These are phyloP conservation scores for Ormyrus labotus DNA, from an alignment of 2,888 invertebrate genomes.

Conservation along the genomic window DNA sequence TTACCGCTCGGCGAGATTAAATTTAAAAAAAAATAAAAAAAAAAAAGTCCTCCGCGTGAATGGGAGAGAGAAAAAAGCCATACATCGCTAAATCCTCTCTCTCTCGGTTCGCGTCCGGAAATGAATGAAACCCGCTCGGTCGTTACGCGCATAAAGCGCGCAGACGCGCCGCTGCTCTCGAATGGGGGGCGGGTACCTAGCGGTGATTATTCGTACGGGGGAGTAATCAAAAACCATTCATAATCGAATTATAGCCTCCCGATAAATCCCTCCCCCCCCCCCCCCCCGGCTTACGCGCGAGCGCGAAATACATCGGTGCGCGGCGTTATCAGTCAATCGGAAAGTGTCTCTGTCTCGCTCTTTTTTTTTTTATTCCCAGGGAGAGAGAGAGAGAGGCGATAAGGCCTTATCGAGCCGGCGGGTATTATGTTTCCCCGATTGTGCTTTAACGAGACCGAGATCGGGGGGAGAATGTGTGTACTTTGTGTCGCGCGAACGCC, in stretches of 20 bases:
- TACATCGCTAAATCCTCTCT: no score
- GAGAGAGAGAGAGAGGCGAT: conserved; percentile 17
- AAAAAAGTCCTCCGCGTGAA: no score
- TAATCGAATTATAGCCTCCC: conserved; percentile 20
- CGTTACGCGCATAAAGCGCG: neutral
- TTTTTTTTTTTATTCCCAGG: conserved; percentile 8
- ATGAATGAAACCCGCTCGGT: no score
- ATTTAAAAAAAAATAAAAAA: no score
- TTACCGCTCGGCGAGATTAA: no score
- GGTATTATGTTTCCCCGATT: conserved; percentile 46
- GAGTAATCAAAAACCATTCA: conserved; percentile 21
- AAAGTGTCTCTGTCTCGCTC: neutral
- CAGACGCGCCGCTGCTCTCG: neutral
- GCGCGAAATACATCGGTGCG: neutral
- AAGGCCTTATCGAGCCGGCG: conserved; percentile 46
- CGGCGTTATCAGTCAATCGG: neutral
- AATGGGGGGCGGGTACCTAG: no score
- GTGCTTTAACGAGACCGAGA: conserved; percentile 49
- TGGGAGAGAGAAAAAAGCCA: no score
- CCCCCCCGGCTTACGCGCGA: neutral
- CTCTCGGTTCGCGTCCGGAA: neutral
- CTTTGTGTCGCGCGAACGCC: no score
- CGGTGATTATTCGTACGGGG: neutral
- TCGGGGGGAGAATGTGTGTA: neutral
- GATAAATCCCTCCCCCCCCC: neutral